Conservation (phyloP, 2,797 vertebrate species). For the Urocyon cinereoargenteus region DNA sequence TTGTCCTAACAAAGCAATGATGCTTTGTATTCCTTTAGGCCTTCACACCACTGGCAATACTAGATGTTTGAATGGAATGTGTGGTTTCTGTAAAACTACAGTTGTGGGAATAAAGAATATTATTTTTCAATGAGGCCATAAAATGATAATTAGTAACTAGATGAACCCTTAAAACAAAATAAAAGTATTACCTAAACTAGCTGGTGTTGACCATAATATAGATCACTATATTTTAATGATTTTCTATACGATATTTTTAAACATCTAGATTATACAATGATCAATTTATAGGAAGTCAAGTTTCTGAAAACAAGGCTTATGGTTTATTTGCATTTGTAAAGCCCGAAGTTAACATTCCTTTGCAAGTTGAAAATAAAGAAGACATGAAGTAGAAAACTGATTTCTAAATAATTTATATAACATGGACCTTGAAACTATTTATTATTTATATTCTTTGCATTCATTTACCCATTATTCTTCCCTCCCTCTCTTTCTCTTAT, state of each 20-base stretch:
- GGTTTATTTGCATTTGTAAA: not conserved
- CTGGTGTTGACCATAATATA: not conserved
- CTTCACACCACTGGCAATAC: not conserved
- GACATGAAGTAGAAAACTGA: not conserved
- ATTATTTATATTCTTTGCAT: not conserved
- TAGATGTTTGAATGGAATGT: not conserved
- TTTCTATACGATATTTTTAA: not conserved
- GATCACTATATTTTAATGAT: not conserved
- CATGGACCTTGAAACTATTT: not conserved
- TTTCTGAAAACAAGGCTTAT: not conserved
- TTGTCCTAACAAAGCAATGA: not conserved
- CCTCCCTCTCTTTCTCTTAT: not conserved
- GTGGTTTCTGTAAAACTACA: constrained; percentile 54
- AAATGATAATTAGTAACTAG: not conserved
- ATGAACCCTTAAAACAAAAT: not conserved
- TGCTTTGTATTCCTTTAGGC: constrained; percentile 19
- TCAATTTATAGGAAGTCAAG: not conserved
- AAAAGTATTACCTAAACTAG: not conserved
- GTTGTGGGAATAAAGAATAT: not conserved
- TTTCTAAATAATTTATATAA: not conserved
- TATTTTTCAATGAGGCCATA: not conserved
- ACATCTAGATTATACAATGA: not conserved
- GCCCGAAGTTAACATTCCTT: not conserved
- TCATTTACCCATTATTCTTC: not conserved
- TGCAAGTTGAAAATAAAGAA: not conserved